A percentile compares a stretch with the other conserved stretches of the same genome.
Evolutionary conservation across 2,888 invertebrate genomes (phyloP).

Genomic region (Nycteola revayana): DNA sequence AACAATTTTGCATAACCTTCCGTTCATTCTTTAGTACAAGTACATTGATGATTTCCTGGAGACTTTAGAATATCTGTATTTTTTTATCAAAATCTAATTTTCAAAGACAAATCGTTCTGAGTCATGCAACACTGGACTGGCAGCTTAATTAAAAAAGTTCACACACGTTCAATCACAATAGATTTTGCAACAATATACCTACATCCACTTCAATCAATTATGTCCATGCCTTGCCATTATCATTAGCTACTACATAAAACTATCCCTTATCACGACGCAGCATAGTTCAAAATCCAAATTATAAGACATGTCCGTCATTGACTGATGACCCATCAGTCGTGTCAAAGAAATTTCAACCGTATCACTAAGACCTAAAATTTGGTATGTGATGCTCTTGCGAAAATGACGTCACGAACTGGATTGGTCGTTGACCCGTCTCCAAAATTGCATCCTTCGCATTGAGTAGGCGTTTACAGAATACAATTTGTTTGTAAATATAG

Average conservation of each 20-base stretch:
- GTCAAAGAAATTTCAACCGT: too few relatives aligned
- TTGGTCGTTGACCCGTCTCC: conserved; percentile 33
- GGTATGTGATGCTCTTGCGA: too few relatives aligned
- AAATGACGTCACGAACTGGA: conserved; percentile 28
- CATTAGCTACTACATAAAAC: neutral
- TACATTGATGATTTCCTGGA: too few relatives aligned
- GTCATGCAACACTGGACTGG: conserved; percentile 2
- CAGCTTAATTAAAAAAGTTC: conserved; percentile 13
- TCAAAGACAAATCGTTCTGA: neutral
- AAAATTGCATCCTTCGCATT: conserved; percentile 29
- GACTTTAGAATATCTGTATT: too few relatives aligned
- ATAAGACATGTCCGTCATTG: neutral
- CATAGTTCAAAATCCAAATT: conserved; percentile 7
- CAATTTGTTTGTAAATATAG: conserved; percentile 18
- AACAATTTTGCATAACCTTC: too few relatives aligned
- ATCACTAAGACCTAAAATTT: too few relatives aligned
- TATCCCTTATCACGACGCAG: neutral
- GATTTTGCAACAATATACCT: conserved; percentile 19
- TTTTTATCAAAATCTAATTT: too few relatives aligned
- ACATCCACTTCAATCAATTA: conserved; percentile 23
- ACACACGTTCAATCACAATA: conserved; percentile 17
- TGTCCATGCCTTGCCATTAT: conserved; percentile 14
- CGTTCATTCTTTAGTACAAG: too few relatives aligned
- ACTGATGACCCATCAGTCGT: neutral
- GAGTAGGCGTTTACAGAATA: conserved; percentile 16